Base-by-base conservation (phyloP, 2,888 invertebrate species). In the Pachycephus smyrnensis region DNA sequence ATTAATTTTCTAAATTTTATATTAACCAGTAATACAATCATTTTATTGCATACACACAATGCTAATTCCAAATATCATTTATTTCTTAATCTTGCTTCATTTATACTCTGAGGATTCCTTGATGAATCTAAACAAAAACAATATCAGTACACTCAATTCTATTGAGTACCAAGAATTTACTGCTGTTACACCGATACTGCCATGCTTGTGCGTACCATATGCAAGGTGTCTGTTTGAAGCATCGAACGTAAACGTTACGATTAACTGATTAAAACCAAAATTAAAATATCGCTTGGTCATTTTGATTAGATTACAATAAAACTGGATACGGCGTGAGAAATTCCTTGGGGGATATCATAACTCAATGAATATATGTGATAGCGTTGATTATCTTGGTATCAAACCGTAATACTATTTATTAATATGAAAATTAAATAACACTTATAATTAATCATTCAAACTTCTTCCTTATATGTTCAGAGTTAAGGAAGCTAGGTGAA, bases 121-220 rank as follows among this genome's bases (percentile, higher is more conserved):
- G 23, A 40, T 23, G 40, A 55, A 9, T 55, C 23, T 23, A 9
- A 23, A 23, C 15, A 40, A 40, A 15, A 40, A 6, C 1, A 55
- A 23, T 23, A 55, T 23, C 55, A 23, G 55, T 55, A 23, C 23
- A 55, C 55, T 23, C 23, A 23, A 55, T 75, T 74, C 9, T 74
- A 12, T 35, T 33, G 30, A 35, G 36, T 74, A 74, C 33, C 36
- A 68, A 73, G 36, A 35, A 76, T 68, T 73, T 35, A 23, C 75
- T 68, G 33, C 4, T 77, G 79, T 80, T 80, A 82, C 78, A 85
- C 81, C 81, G 81, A 86, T 86, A 85, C 85, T 86, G 86, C 82
- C 85, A 86, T 84, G 83, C 73, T 83, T 83, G 76, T 79, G 75
- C 76, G 77, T 81, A 69, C 55, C 77, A 78, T 80, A 79, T 78